These are phyloP conservation scores for Phenganax subtilis DNA, from an alignment of 92 coral and sea anemone genomes.

Conservation along the genomic window DNA sequence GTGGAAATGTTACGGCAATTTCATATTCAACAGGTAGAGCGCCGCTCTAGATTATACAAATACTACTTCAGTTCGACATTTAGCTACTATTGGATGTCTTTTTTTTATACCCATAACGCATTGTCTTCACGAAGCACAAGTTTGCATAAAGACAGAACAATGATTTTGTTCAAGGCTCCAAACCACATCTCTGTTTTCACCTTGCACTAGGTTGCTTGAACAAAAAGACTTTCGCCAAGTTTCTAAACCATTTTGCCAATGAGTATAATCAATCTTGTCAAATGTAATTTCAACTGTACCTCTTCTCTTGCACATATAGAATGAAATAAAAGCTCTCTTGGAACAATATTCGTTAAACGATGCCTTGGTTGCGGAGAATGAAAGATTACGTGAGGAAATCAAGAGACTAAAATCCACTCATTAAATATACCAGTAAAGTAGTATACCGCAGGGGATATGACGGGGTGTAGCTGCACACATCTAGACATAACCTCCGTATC, in stretches of 20 bases:
- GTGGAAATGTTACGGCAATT: constrained; percentile 98
- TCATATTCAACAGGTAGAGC: constrained; percentile 80
- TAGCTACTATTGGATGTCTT: not conserved
- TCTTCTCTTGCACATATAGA: constrained; percentile 52
- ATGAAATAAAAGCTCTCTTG: constrained; percentile 79
- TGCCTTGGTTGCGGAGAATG: constrained; percentile 80
- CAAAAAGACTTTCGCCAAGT: no score
- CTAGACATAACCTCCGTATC: not conserved
- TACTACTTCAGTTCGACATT: not conserved
- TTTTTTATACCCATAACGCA: not conserved
- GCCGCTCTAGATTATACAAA: not conserved
- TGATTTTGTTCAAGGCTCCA: no score
- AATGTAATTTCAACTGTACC: not conserved
- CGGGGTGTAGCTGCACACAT: constrained; percentile 4
- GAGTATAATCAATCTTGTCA: no score
- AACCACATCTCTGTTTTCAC: no score
- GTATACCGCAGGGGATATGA: not conserved
- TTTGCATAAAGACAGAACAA: not conserved
- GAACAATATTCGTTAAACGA: constrained; percentile 88
- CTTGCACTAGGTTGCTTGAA: no score
- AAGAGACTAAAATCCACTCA: constrained; percentile 78
- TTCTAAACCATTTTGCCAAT: no score
- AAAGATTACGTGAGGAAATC: constrained; percentile 82
- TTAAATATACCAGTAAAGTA: constrained; percentile 27
- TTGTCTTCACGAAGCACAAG: not conserved